Evolutionary conservation across 2,888 invertebrate genomes (phyloP).

Genomic region (Schizaphis graminum): DNA sequence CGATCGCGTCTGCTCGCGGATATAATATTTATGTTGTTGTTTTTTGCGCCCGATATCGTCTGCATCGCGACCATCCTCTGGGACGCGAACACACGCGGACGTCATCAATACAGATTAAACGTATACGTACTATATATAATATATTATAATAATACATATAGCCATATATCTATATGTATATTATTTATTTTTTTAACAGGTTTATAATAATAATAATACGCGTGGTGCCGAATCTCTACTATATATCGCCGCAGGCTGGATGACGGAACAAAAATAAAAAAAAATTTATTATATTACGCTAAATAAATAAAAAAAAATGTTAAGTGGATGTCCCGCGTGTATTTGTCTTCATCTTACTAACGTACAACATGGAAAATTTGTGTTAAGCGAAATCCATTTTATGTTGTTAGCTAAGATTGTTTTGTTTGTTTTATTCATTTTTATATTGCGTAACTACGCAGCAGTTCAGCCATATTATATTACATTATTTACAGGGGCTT

Average conservation of each 20-base stretch:
- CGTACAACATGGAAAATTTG: too few species aligned
- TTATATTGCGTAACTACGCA: too few species aligned
- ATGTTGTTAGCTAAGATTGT: too few species aligned
- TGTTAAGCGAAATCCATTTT: too few species aligned
- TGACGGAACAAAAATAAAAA: neutral
- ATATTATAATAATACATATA: neutral
- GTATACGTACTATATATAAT: neutral
- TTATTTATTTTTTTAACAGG: neutral
- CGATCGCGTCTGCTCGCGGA: neutral
- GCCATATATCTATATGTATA: neutral
- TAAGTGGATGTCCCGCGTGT: neutral
- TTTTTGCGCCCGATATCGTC: neutral
- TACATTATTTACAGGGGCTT: too few species aligned
- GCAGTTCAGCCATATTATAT: too few species aligned
- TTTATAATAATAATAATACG: neutral
- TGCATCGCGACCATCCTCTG: neutral
- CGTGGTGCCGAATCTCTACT: neutral
- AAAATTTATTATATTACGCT: neutral
- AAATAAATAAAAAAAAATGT: neutral
- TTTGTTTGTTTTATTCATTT: too few species aligned
- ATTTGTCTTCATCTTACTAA: too few species aligned
- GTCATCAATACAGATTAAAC: neutral
- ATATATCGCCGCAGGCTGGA: neutral
- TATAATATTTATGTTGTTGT: constrained; percentile 23
- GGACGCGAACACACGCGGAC: neutral